Evolutionary conservation across 2,113 vertebrate genomes (phyloP).

Genomic region (Brachypodius melanocephalos): DNA sequence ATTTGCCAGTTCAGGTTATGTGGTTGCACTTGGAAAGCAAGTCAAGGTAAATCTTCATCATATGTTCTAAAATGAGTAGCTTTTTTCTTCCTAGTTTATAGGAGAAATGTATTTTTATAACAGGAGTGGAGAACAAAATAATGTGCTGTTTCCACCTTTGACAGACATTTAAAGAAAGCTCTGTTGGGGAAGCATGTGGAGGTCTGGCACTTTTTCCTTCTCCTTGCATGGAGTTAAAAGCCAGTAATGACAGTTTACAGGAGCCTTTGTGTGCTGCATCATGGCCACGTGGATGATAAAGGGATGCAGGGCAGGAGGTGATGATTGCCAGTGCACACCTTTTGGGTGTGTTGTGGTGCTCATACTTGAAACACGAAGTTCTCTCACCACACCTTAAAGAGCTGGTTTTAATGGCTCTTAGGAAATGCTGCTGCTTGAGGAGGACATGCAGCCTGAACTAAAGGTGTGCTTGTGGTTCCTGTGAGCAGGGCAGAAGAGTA

Average conservation of each 20-base stretch:
- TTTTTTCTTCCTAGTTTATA: neutral
- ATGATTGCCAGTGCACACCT: neutral
- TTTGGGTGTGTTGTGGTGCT: slow-evolving; percentile 49
- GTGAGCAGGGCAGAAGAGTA: neutral
- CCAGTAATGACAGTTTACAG: neutral
- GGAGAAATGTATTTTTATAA: neutral
- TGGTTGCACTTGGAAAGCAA: neutral
- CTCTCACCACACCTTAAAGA: neutral
- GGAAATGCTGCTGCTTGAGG: neutral
- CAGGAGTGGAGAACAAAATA: neutral
- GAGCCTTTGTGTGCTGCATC: neutral
- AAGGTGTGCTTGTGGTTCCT: neutral
- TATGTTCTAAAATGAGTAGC: neutral
- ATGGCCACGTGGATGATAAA: neutral
- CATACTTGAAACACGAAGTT: neutral
- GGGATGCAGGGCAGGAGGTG: neutral
- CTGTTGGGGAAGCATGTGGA: neutral
- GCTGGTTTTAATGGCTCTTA: neutral
- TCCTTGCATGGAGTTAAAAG: neutral
- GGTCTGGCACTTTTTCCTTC: neutral
- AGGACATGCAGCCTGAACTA: neutral
- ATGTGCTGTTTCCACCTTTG: neutral
- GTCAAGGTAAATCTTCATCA: neutral
- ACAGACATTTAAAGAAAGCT: neutral
- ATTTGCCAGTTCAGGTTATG: neutral